Conservation (phyloP, 2,797 vertebrate species). For the Hippoglossus hippoglossus region DNA sequence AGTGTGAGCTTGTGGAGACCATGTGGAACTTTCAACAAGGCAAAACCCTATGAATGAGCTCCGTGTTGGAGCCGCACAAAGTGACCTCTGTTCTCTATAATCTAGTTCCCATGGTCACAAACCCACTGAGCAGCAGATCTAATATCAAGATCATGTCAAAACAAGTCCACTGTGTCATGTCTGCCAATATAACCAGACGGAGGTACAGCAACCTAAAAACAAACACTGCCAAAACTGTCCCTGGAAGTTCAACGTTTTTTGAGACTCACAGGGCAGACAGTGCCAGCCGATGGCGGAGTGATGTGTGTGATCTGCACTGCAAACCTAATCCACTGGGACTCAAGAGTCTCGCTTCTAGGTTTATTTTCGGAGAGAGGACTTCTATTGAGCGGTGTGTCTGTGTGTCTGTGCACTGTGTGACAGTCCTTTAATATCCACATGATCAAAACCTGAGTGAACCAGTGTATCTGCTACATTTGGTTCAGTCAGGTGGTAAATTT, state of each 20-base stretch:
- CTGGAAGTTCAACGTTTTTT: background rate
- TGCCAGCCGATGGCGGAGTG: conserved; percentile 10
- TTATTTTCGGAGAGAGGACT: conserved; percentile 73
- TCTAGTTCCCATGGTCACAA: conserved; percentile 69
- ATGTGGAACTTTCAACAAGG: conserved; percentile 65
- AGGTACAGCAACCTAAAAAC: background rate
- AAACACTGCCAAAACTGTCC: background rate
- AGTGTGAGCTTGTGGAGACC: conserved; percentile 56
- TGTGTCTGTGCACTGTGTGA: conserved; percentile 10
- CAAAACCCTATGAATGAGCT: conserved; percentile 61
- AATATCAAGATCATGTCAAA: conserved; percentile 47
- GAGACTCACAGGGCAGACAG: conserved; percentile 12
- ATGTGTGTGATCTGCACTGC: conserved; percentile 34
- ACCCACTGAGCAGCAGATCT: conserved; percentile 52
- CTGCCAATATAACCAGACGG: background rate
- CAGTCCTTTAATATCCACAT: conserved; percentile 19
- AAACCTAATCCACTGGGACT: conserved; percentile 59
- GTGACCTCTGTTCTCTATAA: conserved; percentile 79
- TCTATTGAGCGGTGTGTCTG: conserved; percentile 17
- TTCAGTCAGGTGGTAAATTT: conserved; percentile 3
- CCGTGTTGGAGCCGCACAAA: conserved; percentile 74
- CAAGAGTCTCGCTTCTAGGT: conserved; percentile 37
- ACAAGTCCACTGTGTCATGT: conserved; percentile 17
- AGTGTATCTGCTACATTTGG: conserved; percentile 15
- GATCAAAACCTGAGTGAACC: conserved; percentile 43